Conservation (phyloP, 2,113 vertebrate genomes). For the Dasyprocta punctata region DNA sequence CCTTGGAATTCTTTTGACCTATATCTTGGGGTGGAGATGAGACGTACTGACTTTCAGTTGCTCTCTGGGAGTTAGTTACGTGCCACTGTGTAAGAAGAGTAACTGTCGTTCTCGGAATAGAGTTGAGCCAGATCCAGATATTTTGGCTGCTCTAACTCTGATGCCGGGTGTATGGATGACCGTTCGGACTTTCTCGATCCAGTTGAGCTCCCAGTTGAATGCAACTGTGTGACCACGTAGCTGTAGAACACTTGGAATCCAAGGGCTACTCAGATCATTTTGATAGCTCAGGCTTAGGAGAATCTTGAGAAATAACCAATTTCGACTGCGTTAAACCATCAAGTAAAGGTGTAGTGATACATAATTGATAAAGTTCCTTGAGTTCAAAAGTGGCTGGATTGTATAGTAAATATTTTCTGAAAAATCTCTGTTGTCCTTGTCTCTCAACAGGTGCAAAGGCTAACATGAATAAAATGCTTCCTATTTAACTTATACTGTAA, state of each 20-base stretch:
- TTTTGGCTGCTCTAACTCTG: background rate
- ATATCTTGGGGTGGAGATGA: background rate
- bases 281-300: accelerated
- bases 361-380: background rate
- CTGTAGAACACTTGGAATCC: background rate
- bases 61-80: background rate
- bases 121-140: background rate
- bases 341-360: background rate
- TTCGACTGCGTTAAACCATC: background rate
- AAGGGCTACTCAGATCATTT: background rate
- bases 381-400: background rate
- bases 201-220: background rate
- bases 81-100: background rate
- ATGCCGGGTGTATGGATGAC: background rate
- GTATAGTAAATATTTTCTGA: background rate
- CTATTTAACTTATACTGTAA: background rate
- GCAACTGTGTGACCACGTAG: background rate
- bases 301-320: background rate
- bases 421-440: background rate
- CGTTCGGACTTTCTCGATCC: background rate
- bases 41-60: background rate
- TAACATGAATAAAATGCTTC: conserved; percentile 53
- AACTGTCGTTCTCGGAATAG: background rate
- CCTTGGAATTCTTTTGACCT: background rate
- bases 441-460: background rate